Percentiles rank a stretch among this genome's conserved stretches.
phyloP scores from a whole-genome alignment of 2,888 invertebrate species.

The Prenolepis imparis region DNA sequence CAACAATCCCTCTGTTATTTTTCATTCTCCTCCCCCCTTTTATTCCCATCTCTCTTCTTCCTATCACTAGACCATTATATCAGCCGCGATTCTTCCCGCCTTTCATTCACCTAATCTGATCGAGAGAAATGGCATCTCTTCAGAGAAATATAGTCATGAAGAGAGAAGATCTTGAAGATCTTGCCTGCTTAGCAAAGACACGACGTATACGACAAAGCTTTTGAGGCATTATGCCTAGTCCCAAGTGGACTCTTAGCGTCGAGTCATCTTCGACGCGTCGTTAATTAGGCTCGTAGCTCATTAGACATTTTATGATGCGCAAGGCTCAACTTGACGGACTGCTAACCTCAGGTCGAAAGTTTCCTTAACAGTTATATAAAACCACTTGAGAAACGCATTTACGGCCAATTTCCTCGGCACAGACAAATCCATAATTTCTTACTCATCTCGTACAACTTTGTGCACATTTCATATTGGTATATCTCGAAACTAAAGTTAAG shows the following conservation, averaged over 20 bases:
- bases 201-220: conserved; percentile 45
- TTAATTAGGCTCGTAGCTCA: conserved; percentile 52
- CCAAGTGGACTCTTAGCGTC: conserved; percentile 19
- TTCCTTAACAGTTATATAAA: conserved; percentile 47
- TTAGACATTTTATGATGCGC: conserved; percentile 36
- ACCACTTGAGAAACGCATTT: conserved; percentile 8
- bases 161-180: conserved; percentile 25
- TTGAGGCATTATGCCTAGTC: conserved; percentile 9
- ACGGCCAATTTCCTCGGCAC: background rate
- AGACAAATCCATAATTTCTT: background rate
- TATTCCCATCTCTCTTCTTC: background rate
- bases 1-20: background rate
- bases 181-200: conserved; percentile 37
- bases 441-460: background rate
- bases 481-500: background rate
- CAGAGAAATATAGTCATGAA: conserved; percentile 21
- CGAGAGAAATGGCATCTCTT: conserved; percentile 47
- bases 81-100: conserved; percentile 19
- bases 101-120: conserved; percentile 46
- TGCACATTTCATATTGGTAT: background rate
- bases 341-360: conserved; percentile 41
- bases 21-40: background rate
- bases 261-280: conserved; percentile 47
- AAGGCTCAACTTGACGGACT: conserved; percentile 34
- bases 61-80: conserved; percentile 29